These are phyloP conservation scores for Lepidurus couesii DNA, from an alignment of 1,140 invertebrate species.

Conservation along the genomic window DNA sequence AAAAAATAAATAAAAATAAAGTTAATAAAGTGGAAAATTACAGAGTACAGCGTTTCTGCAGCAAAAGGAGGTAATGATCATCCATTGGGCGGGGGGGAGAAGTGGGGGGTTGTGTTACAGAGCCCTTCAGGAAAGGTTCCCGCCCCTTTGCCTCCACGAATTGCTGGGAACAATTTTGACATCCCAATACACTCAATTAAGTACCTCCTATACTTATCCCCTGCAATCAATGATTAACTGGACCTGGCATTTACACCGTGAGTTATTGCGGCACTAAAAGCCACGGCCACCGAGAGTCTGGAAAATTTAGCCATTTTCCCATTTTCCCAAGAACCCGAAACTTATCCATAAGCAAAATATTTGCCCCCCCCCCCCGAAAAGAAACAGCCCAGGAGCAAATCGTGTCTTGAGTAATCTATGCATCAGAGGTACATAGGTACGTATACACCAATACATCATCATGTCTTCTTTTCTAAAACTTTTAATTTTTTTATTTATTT, in stretches of 20 bases:
- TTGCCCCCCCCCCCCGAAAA: too few species aligned
- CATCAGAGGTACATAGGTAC: neutral
- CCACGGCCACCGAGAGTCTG: neutral
- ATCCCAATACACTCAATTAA: neutral
- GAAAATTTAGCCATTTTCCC: neutral
- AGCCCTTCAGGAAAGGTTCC: neutral
- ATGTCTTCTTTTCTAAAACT: neutral
- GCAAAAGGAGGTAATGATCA: too few species aligned
- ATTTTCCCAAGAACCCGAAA: neutral
- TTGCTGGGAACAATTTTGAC: constrained; percentile 19
- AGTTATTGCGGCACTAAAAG: neutral
- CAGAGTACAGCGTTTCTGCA: too few species aligned
- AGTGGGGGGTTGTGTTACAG: too few species aligned
- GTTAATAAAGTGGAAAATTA: too few species aligned
- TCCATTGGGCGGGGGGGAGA: too few species aligned
- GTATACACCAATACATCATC: neutral
- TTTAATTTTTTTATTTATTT: too few species aligned
- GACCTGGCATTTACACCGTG: constrained; percentile 8
- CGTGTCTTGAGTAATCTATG: constrained; percentile 8
- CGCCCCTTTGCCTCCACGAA: neutral
- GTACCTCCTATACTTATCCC: neutral
- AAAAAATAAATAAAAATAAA: too few species aligned
- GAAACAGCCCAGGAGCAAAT: neutral
- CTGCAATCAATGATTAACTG: constrained; percentile 15
- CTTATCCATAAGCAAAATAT: too few species aligned